Evolutionary conservation across 2,797 vertebrate species (phyloP).

Genomic region (Lagocephalus sceleratus): DNA sequence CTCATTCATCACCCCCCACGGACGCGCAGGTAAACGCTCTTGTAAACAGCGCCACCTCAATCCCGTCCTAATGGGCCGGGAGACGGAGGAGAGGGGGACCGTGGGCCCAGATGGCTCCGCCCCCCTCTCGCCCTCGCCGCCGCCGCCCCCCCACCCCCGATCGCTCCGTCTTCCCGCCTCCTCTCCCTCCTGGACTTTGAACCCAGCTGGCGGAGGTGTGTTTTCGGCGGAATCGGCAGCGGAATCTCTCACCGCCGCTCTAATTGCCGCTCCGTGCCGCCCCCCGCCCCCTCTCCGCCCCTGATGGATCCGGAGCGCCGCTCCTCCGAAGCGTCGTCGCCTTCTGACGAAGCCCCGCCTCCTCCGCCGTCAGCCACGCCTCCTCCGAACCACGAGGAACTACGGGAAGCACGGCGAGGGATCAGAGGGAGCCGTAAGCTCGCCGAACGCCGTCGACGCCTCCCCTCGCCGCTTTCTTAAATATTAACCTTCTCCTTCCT

Average conservation of each 20-base stretch:
- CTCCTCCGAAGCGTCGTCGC: conserved; percentile 44
- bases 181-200: conserved; percentile 69
- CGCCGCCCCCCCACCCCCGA: conserved; percentile 59
- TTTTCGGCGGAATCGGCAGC: conserved; percentile 68
- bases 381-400: no score
- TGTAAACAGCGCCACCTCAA: conserved; percentile 76
- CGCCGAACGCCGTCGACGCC: no score
- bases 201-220: conserved; percentile 73
- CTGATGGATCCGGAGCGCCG: conserved; percentile 53
- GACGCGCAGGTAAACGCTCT: conserved; percentile 66
- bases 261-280: conserved; percentile 64
- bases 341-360: conserved; percentile 16
- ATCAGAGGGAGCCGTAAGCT: no score
- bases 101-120: conserved; percentile 74
- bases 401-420: no score
- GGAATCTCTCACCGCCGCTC: conserved; percentile 70
- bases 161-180: conserved; percentile 43
- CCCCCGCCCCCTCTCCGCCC: conserved; percentile 21
- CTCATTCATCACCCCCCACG: conserved; percentile 38
- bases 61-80: conserved; percentile 73
- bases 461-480: no score
- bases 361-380: no score
- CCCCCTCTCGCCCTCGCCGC: no score
- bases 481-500: no score
- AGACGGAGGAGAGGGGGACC: conserved; percentile 31